A percentile compares a stretch with the other conserved stretches of the same genome.
Conservation (phyloP, 2,888 invertebrate genomes). For the Tridacna crocea region DNA sequence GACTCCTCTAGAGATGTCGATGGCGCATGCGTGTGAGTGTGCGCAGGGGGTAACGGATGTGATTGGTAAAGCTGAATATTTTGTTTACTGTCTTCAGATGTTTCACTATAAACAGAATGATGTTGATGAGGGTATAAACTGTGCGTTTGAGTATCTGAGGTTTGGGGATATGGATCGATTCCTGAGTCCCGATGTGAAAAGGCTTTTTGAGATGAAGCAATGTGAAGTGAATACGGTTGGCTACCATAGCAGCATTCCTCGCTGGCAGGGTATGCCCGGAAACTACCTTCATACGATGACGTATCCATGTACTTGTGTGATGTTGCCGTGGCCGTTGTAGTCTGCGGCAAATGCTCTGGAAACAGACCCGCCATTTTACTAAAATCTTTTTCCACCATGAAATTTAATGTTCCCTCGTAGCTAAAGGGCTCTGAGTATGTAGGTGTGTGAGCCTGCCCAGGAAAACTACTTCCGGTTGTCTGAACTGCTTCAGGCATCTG, state of each 20-base stretch:
- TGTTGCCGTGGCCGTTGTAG: constrained; percentile 37
- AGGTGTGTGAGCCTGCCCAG: constrained; percentile 61
- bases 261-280: constrained; percentile 63
- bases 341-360: constrained; percentile 43
- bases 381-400: constrained; percentile 71
- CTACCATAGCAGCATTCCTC: constrained; percentile 67
- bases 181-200: constrained; percentile 41
- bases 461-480: constrained; percentile 63
- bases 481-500: constrained; percentile 65
- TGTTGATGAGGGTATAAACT: constrained; percentile 27
- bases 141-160: constrained; percentile 36
- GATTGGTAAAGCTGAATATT: constrained; percentile 43
- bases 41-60: constrained; percentile 64
- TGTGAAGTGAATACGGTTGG: constrained; percentile 54
- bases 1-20: constrained; percentile 30
- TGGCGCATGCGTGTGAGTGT: constrained; percentile 44
- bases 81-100: constrained; percentile 46
- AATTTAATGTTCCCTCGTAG: constrained; percentile 71
- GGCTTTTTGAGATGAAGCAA: constrained; percentile 42
- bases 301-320: constrained; percentile 68
- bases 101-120: constrained; percentile 39
- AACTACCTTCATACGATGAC: constrained; percentile 71
- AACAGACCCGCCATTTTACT: constrained; percentile 62
- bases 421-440: constrained; percentile 73
- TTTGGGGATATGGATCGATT: constrained; percentile 34